Evolutionary conservation across 2,888 invertebrate genomes (phyloP).

Genomic region (Eupithecia centaureata): DNA sequence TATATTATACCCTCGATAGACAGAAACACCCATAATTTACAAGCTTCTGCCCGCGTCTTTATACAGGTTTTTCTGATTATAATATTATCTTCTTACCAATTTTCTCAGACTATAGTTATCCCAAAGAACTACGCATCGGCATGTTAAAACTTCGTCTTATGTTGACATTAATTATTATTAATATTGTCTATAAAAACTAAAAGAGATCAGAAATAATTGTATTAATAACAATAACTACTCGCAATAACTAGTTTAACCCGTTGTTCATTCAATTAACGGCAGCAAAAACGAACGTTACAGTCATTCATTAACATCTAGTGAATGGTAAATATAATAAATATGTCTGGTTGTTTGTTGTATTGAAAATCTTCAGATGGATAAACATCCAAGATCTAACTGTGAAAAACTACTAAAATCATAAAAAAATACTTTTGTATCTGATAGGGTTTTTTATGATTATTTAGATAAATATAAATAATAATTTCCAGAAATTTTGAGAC

Average conservation of each 20-base stretch:
- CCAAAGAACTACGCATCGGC: not conserved
- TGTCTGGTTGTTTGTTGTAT: not conserved
- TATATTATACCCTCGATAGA: not conserved
- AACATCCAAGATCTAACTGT: not conserved
- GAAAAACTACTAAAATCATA: too few species aligned
- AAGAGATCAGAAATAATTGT: slow-evolving; percentile 14
- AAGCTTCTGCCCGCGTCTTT: not conserved
- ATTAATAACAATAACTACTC: slow-evolving; percentile 14
- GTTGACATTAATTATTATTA: slow-evolving; percentile 5
- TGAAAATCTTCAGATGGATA: not conserved
- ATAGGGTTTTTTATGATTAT: too few species aligned
- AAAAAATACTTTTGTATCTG: too few species aligned
- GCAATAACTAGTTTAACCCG: slow-evolving; percentile 16
- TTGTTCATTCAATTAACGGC: slow-evolving; percentile 17
- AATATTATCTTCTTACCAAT: not conserved
- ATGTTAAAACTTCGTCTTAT: not conserved
- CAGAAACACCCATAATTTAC: not conserved
- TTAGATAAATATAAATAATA: too few species aligned
- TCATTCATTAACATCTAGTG: not conserved
- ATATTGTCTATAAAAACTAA: slow-evolving; percentile 9
- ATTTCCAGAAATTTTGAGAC: too few species aligned
- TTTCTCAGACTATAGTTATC: not conserved
- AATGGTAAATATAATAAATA: not conserved
- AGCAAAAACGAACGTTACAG: not conserved
- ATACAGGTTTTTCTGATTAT: not conserved